These are phyloP conservation scores for Cariama cristata DNA, from an alignment of 2,113 vertebrate species.

Conservation along the genomic window DNA sequence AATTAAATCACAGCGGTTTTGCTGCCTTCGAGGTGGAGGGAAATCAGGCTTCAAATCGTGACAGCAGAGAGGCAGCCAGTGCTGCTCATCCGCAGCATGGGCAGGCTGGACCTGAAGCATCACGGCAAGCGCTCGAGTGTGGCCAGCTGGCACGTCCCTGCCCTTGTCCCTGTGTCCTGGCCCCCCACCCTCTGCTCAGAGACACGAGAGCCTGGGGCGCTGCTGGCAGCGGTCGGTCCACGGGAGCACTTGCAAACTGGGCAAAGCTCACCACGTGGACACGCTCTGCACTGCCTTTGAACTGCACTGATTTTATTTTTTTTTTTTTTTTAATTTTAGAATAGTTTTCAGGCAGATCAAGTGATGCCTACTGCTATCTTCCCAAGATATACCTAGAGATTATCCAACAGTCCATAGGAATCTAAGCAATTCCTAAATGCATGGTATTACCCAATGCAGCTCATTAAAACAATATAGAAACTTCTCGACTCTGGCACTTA, in stretches of 20 bases:
- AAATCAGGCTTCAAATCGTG: not conserved
- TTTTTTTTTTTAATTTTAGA: not conserved
- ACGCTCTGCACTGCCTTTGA: not conserved
- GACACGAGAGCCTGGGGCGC: not conserved
- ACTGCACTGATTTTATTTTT: not conserved
- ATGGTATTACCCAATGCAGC: no score
- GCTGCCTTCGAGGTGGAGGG: not conserved
- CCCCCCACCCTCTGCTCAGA: not conserved
- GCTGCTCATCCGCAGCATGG: not conserved
- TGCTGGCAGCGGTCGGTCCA: fast-evolving
- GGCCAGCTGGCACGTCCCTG: not conserved
- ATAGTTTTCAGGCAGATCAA: not conserved
- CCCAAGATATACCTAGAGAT: no score
- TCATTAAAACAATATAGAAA: no score
- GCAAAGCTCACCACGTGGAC: not conserved
- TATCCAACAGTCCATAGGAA: no score
- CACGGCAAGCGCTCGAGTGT: not conserved
- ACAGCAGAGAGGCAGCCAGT: not conserved
- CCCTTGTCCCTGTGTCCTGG: not conserved
- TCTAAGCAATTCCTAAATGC: no score
- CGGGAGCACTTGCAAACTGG: not conserved
- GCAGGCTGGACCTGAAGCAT: not conserved
- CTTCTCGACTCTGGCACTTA: no score
- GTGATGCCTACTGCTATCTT: no score
- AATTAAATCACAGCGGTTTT: not conserved